Base-by-base conservation (phyloP, 1,140 invertebrate species). In the Aphis craccivora region DNA sequence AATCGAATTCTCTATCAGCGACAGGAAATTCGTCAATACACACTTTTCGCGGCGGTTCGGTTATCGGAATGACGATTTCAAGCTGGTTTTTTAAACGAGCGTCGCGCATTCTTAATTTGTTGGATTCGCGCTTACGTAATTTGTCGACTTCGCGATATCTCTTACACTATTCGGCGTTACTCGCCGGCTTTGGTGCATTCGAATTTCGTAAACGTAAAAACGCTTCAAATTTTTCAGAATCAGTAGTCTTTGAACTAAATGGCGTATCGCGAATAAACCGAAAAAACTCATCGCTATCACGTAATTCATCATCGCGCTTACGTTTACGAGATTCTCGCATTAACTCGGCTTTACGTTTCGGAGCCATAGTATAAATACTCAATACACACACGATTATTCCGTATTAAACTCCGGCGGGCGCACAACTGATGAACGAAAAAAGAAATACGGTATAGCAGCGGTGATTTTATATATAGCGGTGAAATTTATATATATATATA, bases 91-190 rank as follows among this genome's bases (percentile, higher is more conserved):
- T 35, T 81, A 35, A n/a, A 81, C n/a, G 30, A 37, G 76, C 35
- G 30, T n/a, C 76, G n/a, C n/a, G n/a, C n/a, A n/a, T n/a, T n/a
- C n/a, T n/a, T n/a, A n/a, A n/a, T n/a, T n/a, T n/a, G n/a, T n/a
- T n/a, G n/a, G n/a, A n/a, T 81, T 81, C n/a, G n/a, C 76, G 76
- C n/a, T 81, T 81, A 35, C 76, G n/a, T 81, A 81, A n/a, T 81
- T 81, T 35, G 30, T 35, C 76, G 30, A 81, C 30, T 35, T 81
- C 30, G n/a, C 76, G 76, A 81, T 35, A 81, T 81, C 35, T 81
- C 35, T 81, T 81, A n/a, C n/a, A n/a, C n/a, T 81, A 35, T 81
- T 81, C 76, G 76, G 30, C 76, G 22, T 81, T 81, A 81, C 76
- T 81, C 76, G 7, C 76, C 76, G 76, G 76, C n/a, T 11, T 67